These are phyloP conservation scores for Bergia puertoricense DNA, from an alignment of 92 coral and sea anemone genomes.

Conservation along the genomic window DNA sequence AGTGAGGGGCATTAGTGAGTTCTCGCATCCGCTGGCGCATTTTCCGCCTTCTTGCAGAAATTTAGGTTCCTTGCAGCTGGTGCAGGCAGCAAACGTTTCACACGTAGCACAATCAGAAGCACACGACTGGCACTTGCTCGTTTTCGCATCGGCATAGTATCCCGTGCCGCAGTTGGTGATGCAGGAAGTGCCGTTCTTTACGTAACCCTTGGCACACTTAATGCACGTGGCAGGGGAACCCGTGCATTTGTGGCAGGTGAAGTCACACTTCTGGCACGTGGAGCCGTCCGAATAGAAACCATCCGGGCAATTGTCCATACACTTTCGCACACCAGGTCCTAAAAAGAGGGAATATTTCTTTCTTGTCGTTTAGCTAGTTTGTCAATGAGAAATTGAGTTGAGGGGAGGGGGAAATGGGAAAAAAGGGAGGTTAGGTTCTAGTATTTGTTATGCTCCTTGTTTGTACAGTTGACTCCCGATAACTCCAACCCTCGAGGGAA, in stretches of 20 bases:
- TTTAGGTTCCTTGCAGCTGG: slow-evolving; percentile 59
- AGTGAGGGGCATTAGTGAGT: slow-evolving; percentile 48
- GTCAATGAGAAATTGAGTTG: too few relatives aligned
- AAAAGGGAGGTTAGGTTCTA: not conserved
- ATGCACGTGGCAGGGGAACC: slow-evolving; percentile 42
- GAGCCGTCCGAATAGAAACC: slow-evolving; percentile 59
- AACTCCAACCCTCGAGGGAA: too few relatives aligned
- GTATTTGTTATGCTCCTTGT: too few relatives aligned
- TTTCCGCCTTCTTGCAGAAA: slow-evolving; percentile 47
- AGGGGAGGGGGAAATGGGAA: not conserved
- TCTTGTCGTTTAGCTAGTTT: too few relatives aligned
- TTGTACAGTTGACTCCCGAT: too few relatives aligned
- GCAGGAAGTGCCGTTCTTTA: slow-evolving; percentile 57
- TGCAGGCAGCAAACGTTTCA: slow-evolving; percentile 40
- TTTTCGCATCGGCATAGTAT: slow-evolving; percentile 43
- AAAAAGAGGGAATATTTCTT: not conserved
- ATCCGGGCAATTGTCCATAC: slow-evolving; percentile 64
- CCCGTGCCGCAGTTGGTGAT: slow-evolving; percentile 62
- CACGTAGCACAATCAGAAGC: slow-evolving; percentile 64
- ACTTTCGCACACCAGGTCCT: slow-evolving; percentile 81
- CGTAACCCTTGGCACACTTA: slow-evolving; percentile 58
- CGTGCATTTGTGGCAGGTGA: slow-evolving; percentile 60
- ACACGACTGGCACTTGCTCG: slow-evolving; percentile 54
- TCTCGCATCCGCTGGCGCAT: slow-evolving; percentile 35
- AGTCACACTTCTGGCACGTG: slow-evolving; percentile 63